Percentiles rank a stretch among this genome's conserved stretches.
Conservation (phyloP, 2,888 invertebrate genomes). For the Protodeltote pygarga region DNA sequence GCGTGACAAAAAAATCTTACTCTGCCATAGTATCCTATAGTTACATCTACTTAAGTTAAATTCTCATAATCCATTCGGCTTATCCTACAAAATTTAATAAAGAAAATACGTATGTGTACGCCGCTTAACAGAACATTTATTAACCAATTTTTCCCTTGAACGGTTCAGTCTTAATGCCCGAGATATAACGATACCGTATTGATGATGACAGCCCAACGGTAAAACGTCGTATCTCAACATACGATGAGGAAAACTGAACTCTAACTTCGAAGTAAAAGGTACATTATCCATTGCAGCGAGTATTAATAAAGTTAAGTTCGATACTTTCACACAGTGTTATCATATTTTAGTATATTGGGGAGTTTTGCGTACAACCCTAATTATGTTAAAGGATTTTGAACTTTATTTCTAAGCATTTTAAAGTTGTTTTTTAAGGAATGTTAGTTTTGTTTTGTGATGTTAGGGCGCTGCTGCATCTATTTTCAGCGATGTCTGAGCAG, state of each 20-base stretch:
- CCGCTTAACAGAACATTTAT: conserved; percentile 68
- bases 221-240: conserved; percentile 49
- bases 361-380: not conserved
- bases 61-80: too few species aligned
- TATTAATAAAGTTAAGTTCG: conserved; percentile 79
- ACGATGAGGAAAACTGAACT: conserved; percentile 27
- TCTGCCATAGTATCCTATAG: too few species aligned
- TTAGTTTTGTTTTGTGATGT: conserved; percentile 24
- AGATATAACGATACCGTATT: conserved; percentile 80
- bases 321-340: conserved; percentile 79
- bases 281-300: conserved; percentile 20
- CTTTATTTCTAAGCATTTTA: rapidly evolving
- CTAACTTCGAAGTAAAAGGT: conserved; percentile 23
- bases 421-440: conserved; percentile 19
- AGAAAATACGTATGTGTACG: conserved; percentile 33
- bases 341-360: conserved; percentile 62
- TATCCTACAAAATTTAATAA: conserved; percentile 10
- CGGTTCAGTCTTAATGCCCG: conserved; percentile 78
- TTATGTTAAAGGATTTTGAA: conserved; percentile 12
- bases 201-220: conserved; percentile 58
- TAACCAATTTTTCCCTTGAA: conserved; percentile 84
- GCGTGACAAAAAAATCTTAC: too few species aligned
- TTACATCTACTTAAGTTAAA: too few species aligned
- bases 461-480: conserved; percentile 22
- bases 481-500: conserved; percentile 64